Base-by-base conservation (phyloP, 2,888 invertebrate species). In the Glyphotaelius pellucidus region DNA sequence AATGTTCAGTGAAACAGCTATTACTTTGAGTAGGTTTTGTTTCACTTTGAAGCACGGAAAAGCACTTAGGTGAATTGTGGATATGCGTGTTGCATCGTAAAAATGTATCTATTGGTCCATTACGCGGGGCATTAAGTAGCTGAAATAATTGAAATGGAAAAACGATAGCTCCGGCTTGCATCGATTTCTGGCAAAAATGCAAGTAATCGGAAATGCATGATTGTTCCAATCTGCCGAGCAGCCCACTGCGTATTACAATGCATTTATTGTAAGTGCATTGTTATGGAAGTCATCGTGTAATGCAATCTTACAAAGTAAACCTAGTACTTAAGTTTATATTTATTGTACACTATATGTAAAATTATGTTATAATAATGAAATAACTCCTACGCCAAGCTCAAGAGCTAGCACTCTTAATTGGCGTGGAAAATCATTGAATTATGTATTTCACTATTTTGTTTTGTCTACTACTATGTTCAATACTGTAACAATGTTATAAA, bases 11-110 rank as follows among this genome's bases (percentile, higher is more conserved):
- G 25, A 67, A n/a, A 67, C n/a, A 67, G 67, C 67, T 67, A 67
- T 67, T 67, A 67, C 25, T 67, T 25, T 67, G 9, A 25, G 67
- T 67, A 67, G 25, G 25, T 67, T 67, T 83, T 83, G 15, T 83
- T 83, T 35, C 11, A 25, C 83, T 32, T n/a, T 83, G 83, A 35
- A 83, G 83, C 83, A 35, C 14, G 25, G 32, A 83, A 83, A 35
- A 35, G 83, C 83, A 83, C 83, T 83, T 38, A 25, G 11, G 83
- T 25, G 25, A 83, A 83, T 35, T 83, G 83, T 83, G 35, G 83
- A 83, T 83, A 38, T 83, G 83, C 83, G 83, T 83, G 83, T 83
- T 35, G 32, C 25, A 32, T 35, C 32, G 12, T 35, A 83, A 35
- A 83, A 35, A 83, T 32, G 31, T 25, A 32, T 83, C 83, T 83